Base-by-base conservation (phyloP, 2,888 invertebrate genomes). In the Tricholauxania praeusta region DNA sequence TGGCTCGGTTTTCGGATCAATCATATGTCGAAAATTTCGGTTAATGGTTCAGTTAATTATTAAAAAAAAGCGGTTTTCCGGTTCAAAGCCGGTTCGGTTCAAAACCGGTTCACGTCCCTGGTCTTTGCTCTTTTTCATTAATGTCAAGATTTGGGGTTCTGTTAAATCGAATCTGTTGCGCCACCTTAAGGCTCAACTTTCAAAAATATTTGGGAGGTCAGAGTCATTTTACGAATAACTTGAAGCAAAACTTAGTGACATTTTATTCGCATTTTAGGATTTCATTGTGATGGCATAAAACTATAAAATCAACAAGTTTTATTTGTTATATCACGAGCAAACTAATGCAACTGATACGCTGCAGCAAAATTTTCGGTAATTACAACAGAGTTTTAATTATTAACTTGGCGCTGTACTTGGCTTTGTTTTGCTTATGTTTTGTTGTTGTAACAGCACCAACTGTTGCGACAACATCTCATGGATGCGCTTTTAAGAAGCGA, bases 351-450 rank as follows among this genome's bases (percentile, higher is more conserved):
- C 32, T 12, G 10, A 28, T 57, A 47, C 22, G 15, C 48, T 48
- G 15, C 69, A 51, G 48, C 69, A n/a, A 12, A 52, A 32, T 4
- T 39, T 39, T 8, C 10, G 73, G 59, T 72, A 76, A 76, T 75
- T 76, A 69, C 78, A 71, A 70, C 72, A 72, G 76, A 78, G 75
- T 76, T 73, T 76, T 76, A 78, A 78, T 78, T 78, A 78, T 77
- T 78, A 78, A 75, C 76, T 75, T 73, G 39, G 71, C 64, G 74
- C 76, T 74, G 70, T 74, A 65, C 72, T 48, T 39, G 51, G 70
- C 53, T 53, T 51, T 17, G 22, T 47, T 39, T 48, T 66, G n/a
- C n/a, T n/a, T n/a, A n/a, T 55, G 1, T 47, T 39, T 39, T 62
- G 62, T 70, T 62, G 60, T 10, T 19, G 32, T n/a, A 59, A 49